Conservation (phyloP, 2,797 vertebrate species). For the Crocidura indochinensis region DNA sequence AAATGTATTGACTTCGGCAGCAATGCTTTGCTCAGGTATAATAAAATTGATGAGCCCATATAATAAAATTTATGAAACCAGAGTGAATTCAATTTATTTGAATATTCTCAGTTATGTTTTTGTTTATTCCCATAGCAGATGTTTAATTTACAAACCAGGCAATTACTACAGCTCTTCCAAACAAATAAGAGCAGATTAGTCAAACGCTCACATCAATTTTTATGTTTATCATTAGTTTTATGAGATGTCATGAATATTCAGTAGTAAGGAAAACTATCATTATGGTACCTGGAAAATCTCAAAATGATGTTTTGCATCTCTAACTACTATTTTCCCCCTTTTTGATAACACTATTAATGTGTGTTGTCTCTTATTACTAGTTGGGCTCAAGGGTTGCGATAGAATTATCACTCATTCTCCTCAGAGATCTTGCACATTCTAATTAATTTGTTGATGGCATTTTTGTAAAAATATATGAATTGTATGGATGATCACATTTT, state of each 20-base stretch:
- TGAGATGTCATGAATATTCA: conserved; percentile 92
- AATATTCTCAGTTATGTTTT: conserved; percentile 92
- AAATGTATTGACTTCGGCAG: conserved; percentile 78
- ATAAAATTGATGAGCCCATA: conserved; percentile 90
- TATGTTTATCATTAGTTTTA: conserved; percentile 93
- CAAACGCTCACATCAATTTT: conserved; percentile 92
- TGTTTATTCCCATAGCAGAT: conserved; percentile 93
- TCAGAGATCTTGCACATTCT: conserved; percentile 68
- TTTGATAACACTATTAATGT: conserved; percentile 85
- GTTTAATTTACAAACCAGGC: conserved; percentile 93
- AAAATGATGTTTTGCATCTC: conserved; percentile 88
- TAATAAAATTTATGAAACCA: conserved; percentile 92
- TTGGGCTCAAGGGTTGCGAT: conserved; percentile 74
- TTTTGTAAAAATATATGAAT: conserved; percentile 40
- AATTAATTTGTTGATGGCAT: conserved; percentile 66
- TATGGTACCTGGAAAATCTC: conserved; percentile 91
- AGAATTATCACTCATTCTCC: conserved; percentile 68
- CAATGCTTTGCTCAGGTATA: conserved; percentile 84
- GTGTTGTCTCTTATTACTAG: conserved; percentile 77
- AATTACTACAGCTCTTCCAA: conserved; percentile 91
- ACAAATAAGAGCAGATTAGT: conserved; percentile 94
- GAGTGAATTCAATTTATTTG: conserved; percentile 92
- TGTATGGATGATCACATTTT: conserved; percentile 2
- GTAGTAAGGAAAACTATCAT: conserved; percentile 88
- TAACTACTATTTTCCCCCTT: conserved; percentile 80